These are phyloP conservation scores for Corticium candelabrum DNA, from an alignment of 37 sponge, comb jelly and placozoan genomes.

Conservation along the genomic window DNA sequence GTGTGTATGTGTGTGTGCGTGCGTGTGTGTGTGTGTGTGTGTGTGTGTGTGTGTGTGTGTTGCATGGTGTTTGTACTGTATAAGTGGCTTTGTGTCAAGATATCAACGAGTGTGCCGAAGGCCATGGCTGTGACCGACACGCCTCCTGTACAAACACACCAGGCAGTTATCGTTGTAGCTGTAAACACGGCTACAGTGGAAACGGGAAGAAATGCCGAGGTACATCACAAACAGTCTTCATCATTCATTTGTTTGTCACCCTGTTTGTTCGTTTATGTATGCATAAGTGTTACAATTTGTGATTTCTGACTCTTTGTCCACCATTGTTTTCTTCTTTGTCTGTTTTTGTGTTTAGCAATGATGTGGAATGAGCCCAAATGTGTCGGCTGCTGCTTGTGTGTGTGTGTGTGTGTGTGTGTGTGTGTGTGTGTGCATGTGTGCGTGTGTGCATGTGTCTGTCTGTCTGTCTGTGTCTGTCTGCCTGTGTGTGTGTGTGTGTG, in stretches of 20 bases:
- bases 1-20: constrained; percentile 6
- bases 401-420: too few species aligned
- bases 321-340: too few species aligned
- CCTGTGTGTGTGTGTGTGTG: constrained; percentile 11
- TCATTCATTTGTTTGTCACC: constrained; percentile 58
- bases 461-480: constrained; percentile 7
- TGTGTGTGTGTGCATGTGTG: too few species aligned
- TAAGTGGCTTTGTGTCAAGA: too few species aligned
- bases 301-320: too few species aligned
- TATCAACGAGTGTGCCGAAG: constrained; percentile 7
- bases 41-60: constrained; percentile 3
- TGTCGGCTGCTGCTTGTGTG: too few species aligned
- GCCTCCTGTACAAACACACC: background rate
- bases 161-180: background rate
- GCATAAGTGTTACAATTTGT: constrained; percentile 43
- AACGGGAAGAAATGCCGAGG: constrained; percentile 5
- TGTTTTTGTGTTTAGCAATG: too few species aligned
- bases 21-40: constrained; percentile 12
- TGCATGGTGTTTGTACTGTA: background rate
- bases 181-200: background rate
- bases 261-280: constrained; percentile 49
- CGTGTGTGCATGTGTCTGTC: too few species aligned
- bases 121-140: background rate
- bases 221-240: background rate
- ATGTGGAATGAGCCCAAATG: too few species aligned